phyloP scores from a whole-genome alignment of 2,888 invertebrate species.

The Clanis bilineata region DNA sequence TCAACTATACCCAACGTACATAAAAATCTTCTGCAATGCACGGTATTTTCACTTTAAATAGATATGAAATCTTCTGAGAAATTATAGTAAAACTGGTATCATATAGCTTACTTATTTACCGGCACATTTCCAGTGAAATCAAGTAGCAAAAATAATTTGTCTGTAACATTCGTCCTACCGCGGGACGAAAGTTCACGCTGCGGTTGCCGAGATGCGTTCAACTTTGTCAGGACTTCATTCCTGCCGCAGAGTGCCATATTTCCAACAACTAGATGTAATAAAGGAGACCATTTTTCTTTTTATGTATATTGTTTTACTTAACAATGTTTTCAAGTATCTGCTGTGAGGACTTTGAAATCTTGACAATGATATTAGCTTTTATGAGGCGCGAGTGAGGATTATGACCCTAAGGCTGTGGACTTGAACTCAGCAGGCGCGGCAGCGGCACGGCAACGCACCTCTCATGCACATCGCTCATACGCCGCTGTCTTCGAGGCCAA shows the following conservation, averaged over 20 bases:
- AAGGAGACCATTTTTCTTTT: slow-evolving; percentile 42
- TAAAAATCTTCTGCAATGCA: no score
- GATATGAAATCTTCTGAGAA: not conserved
- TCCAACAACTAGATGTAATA: slow-evolving; percentile 44
- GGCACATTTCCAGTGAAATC: not conserved
- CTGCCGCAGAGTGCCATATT: slow-evolving; percentile 44
- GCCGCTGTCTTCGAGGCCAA: no score
- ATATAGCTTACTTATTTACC: not conserved
- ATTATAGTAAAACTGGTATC: not conserved
- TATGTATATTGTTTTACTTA: slow-evolving; percentile 39
- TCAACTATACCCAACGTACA: no score
- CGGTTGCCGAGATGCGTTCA: slow-evolving; percentile 33
- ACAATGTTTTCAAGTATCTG: slow-evolving; percentile 14
- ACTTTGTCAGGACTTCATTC: slow-evolving; percentile 48
- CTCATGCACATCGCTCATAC: no score
- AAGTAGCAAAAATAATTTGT: not conserved
- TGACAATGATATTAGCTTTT: slow-evolving; percentile 30
- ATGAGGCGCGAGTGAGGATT: slow-evolving; percentile 25
- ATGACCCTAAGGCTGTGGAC: not conserved
- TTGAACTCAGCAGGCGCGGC: no score
- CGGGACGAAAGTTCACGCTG: slow-evolving; percentile 25
- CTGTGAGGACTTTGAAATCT: slow-evolving; percentile 6
- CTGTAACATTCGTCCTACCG: slow-evolving; percentile 16
- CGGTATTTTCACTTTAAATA: no score
- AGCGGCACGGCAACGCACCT: no score